Evolutionary conservation across 2,888 invertebrate genomes (phyloP), one percentile per base, ranked within the genome.

Genomic region (Gastracanthus pulcherrimus): DNA sequence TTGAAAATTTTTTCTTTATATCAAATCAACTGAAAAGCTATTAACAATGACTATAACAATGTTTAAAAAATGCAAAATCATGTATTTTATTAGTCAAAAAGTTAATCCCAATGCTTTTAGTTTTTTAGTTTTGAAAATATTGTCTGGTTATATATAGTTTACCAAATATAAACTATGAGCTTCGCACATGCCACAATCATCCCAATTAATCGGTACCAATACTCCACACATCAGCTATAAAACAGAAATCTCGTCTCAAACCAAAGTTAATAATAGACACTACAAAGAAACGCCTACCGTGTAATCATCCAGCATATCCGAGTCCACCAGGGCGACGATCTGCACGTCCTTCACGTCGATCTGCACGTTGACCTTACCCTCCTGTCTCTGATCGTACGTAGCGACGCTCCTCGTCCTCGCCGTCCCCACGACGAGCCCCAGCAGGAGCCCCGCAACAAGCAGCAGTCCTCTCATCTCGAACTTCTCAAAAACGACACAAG

Each of bases 291-390:
- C 3, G 70, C 81, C 86, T 91, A 93, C 95, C 93, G 94, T 94
- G 88, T 94, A 93, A 87, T 94, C 94, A 82, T 94, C 94, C 86
- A 92, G 86, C 3, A 93, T 92, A 51, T 93, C 93, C 51, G 94
- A 94, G 86, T 94, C 94, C 83, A 95, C 88, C 45, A 96, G 89
- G 7, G 95, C 96, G 86, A 96, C 93, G 86, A 97, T 94, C 87
- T 95, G 94, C 84, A 97, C 93, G 91, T 96, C 95, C 92, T 96
- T 96, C 84, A 97, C 92, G 90, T 95, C 95, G 83, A 97, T 93
- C 89, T 96, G 96, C 84, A 97, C 94, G 91, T 97, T 97, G 85
- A 95, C 93, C 86, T 96, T 95, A 26, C 97, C 97, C 3, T 94
- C 94, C 92, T 97, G 97, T 62, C 95, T 94, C 91, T 97, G 96